Conservation (phyloP, 2,888 invertebrate genomes). For the Thera britannica region DNA sequence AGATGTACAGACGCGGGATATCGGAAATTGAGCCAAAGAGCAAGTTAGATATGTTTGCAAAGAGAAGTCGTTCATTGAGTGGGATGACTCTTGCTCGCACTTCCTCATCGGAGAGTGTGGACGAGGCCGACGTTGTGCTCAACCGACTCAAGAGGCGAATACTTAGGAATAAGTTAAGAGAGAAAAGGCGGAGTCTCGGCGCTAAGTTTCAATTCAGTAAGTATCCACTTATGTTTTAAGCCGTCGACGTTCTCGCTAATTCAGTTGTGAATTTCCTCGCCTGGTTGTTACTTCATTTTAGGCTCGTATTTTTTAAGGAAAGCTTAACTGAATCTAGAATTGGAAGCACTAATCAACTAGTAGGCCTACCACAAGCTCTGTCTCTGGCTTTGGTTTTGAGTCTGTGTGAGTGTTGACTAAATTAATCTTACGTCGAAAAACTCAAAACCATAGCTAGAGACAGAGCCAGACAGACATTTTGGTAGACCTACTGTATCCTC, state of each 20-base stretch:
- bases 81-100: slow-evolving; percentile 62
- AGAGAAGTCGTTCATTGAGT: slow-evolving; percentile 72
- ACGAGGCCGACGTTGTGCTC: slow-evolving; percentile 80
- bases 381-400: no score
- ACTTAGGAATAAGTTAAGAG: slow-evolving; percentile 78
- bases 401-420: no score
- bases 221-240: slow-evolving; percentile 49
- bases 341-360: no score
- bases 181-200: slow-evolving; percentile 70
- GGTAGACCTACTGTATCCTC: no score
- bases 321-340: no score
- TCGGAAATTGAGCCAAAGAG: slow-evolving; percentile 72
- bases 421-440: no score
- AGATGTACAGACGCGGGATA: slow-evolving; percentile 80
- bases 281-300: slow-evolving; percentile 12
- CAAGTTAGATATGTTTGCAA: slow-evolving; percentile 57
- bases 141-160: slow-evolving; percentile 80
- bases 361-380: no score
- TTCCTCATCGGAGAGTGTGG: slow-evolving; percentile 82
- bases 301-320: background rate
- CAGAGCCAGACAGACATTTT: no score
- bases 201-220: slow-evolving; percentile 69
- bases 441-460: no score
- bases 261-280: slow-evolving; percentile 26
- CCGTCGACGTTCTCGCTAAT: slow-evolving; percentile 34